Evolutionary conservation across 2,797 vertebrate genomes (phyloP).

Genomic region (Mormyrops attenuatus): DNA sequence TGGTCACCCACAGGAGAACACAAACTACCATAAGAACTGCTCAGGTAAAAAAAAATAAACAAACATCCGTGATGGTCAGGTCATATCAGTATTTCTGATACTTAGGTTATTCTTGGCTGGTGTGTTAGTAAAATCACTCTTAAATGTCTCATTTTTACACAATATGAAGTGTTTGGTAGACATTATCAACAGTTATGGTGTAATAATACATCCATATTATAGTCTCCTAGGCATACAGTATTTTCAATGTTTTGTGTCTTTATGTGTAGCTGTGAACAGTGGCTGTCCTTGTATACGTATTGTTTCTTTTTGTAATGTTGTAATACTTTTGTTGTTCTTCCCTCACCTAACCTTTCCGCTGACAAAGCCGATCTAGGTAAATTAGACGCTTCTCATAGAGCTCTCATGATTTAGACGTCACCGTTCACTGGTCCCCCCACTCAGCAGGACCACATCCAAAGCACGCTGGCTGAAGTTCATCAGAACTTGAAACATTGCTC

Average conservation of each 20-base stretch:
- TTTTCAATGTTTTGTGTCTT: neutral
- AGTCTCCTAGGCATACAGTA: neutral
- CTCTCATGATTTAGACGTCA: conserved; percentile 33
- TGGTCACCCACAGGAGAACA: conserved; percentile 82
- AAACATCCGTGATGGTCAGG: neutral
- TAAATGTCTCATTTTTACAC: neutral
- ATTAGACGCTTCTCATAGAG: conserved; percentile 45
- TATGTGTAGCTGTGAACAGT: neutral
- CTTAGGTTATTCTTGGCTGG: neutral
- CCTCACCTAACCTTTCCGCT: conserved; percentile 51
- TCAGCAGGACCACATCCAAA: conserved; percentile 17
- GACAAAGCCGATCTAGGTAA: conserved; percentile 72
- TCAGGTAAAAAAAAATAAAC: conserved; percentile 68
- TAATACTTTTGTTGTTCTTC: conserved; percentile 42
- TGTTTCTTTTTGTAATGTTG: neutral
- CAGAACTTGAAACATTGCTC: conserved; percentile 55
- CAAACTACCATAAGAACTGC: conserved; percentile 83
- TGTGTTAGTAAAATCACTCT: neutral
- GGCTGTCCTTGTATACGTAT: neutral
- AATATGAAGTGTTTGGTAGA: neutral
- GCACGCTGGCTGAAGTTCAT: conserved; percentile 39
- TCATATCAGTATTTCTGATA: neutral
- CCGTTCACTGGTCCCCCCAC: conserved; percentile 20
- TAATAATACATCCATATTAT: neutral
- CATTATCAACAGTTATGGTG: neutral